Evolutionary conservation across 1,140 invertebrate genomes (phyloP).

Genomic region (Drosophila kanapiae): DNA sequence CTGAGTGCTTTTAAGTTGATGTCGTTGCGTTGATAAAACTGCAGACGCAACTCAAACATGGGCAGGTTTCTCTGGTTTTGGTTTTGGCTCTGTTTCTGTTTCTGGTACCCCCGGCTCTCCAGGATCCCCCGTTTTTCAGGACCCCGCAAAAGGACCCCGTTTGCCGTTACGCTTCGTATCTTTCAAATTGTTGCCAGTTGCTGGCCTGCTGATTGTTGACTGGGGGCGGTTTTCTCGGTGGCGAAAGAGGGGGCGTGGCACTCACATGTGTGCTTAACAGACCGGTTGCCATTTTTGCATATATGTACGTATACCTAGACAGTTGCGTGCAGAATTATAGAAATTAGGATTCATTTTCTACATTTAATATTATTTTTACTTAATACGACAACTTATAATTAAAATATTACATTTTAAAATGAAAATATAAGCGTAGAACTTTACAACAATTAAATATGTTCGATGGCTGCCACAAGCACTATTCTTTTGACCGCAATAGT

Average conservation of each 20-base stretch:
- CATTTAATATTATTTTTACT: no score
- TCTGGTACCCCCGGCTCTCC: conserved; percentile 26
- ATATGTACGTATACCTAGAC: conserved; percentile 12
- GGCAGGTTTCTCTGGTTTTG: conserved; percentile 46
- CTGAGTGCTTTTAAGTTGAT: conserved; percentile 83
- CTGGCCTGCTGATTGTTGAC: conserved; percentile 69
- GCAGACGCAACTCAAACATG: conserved; percentile 77
- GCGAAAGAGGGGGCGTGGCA: conserved; percentile 49
- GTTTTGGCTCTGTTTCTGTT: conserved; percentile 24
- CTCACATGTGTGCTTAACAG: conserved; percentile 80
- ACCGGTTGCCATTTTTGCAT: conserved; percentile 83
- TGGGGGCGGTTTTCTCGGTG: conserved; percentile 33
- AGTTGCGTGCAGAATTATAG: background rate
- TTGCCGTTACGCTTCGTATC: conserved; percentile 78
- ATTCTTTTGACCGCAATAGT: background rate
- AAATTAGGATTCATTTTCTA: no score
- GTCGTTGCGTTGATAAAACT: conserved; percentile 81
- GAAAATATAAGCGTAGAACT: background rate
- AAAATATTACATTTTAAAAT: background rate
- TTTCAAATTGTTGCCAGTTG: conserved; percentile 78
- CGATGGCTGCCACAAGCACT: background rate
- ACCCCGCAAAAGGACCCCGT: conserved; percentile 30
- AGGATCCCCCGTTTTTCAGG: conserved; percentile 30
- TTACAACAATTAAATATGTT: no score
- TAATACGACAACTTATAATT: background rate